Base-by-base conservation (phyloP, 1,140 invertebrate species). In the Aphis craccivora region DNA sequence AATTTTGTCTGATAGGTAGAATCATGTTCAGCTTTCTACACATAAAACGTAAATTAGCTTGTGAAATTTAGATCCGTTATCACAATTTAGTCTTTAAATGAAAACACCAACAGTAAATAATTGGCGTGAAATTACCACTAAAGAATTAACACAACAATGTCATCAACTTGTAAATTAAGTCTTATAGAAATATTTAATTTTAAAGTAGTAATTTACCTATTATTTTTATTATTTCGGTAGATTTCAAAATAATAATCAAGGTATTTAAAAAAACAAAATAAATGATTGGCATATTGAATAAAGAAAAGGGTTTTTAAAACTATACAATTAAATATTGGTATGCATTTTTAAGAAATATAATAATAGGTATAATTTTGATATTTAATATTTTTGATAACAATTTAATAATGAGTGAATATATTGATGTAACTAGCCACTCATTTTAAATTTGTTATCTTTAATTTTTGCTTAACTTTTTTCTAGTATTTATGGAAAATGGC, bases 1-100 rank as follows among this genome's bases (percentile, higher is more conserved):
- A 30, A 90, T 43, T 67, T 67, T 0, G 30, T 43, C 25, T 67
- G 89, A 90, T 43, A 14, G 14, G 23, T 43, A 53, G 53, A 51
- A 51, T 51, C 53, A 25, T 90, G 88, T 90, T 90, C 89, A 67
- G 89, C 89, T 90, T 90, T 90, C 89, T 90, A 90, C 53, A 90
- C 89, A 90, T 90, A 67, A 67, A 67, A 90, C 14, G 25, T 43
- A 55, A 67, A 43, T 67, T 90, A 90, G 53, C 51, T 90, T 90
- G 53, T 55, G 89, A 90, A 90, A 90, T 67, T 90, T 67, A 43
- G 89, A 55, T 90, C 2, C 37, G 30, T 43, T 43, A 90, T 43
- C 89, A 7, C 11, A 6, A 35, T 5, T 18, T 40, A 89, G n/a
- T 20, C 8, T 20, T 9, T 25, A 25, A 37, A 53, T 23, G 25